Percentiles rank a stretch among this genome's conserved stretches.
Evolutionary conservation across 1,140 invertebrate species (phyloP).

Genomic region (Platyscapa corneri): DNA sequence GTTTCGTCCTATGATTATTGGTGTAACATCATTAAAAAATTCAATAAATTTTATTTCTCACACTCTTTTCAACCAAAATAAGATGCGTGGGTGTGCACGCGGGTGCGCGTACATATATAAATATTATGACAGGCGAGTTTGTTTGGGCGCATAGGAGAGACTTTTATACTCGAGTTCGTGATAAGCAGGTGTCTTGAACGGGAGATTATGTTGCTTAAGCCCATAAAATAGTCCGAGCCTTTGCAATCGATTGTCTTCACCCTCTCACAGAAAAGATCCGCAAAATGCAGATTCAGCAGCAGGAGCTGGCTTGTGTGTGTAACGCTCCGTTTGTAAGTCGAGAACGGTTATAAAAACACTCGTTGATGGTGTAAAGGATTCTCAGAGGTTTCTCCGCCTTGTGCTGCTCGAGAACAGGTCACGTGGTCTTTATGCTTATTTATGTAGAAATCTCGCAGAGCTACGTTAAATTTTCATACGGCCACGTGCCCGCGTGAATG

Average conservation of each 20-base stretch:
- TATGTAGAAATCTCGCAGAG: constrained; percentile 63
- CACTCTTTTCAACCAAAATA: background rate
- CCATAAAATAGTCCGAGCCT: background rate
- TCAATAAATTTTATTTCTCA: background rate
- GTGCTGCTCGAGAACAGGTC: constrained; percentile 54
- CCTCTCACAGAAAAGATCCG: too few species aligned
- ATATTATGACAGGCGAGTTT: too few species aligned
- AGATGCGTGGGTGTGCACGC: background rate
- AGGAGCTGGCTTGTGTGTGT: constrained; percentile 9
- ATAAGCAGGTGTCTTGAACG: background rate
- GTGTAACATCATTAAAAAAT: background rate
- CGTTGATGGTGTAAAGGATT: constrained; percentile 60
- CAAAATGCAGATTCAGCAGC: constrained; percentile 58
- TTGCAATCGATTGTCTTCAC: constrained; percentile 68
- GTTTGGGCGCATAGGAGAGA: background rate
- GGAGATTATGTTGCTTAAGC: too few species aligned
- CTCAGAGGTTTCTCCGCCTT: constrained; percentile 31
- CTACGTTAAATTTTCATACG: constrained; percentile 59
- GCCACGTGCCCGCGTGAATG: constrained; percentile 61
- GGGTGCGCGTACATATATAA: too few species aligned
- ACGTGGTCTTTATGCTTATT: constrained; percentile 70
- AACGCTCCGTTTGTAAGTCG: background rate
- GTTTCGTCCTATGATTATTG: constrained; percentile 49
- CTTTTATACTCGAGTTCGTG: background rate
- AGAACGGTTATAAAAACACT: constrained; percentile 53